Conservation (phyloP, 2,888 invertebrate genomes). For the Xanthorhoe designata region DNA sequence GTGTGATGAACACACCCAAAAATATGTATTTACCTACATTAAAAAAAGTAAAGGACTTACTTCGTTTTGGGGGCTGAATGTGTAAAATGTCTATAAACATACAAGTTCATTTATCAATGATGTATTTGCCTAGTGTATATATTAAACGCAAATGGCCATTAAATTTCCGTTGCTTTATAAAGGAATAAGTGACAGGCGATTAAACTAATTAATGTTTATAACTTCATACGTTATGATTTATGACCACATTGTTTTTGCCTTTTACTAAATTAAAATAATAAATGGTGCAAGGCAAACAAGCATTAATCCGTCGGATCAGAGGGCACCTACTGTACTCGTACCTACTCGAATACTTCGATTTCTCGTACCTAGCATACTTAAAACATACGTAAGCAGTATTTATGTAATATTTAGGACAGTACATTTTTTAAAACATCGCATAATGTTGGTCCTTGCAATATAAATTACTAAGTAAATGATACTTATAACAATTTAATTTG, state of each 20-base stretch:
- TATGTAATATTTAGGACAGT: neutral
- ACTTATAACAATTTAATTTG: too few species aligned
- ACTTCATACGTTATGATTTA: conserved; percentile 28
- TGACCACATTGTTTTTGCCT: conserved; percentile 33
- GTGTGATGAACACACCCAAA: too few species aligned
- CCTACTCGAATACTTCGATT: conserved; percentile 3
- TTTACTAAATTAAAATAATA: conserved; percentile 30
- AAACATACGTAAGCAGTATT: neutral
- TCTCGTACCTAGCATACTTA: conserved; percentile 3
- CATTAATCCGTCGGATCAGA: conserved; percentile 16
- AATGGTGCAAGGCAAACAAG: conserved; percentile 36
- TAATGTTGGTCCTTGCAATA: too few species aligned
- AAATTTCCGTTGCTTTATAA: conserved; percentile 2
- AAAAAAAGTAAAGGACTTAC: too few species aligned
- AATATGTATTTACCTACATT: too few species aligned
- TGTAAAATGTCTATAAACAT: too few species aligned
- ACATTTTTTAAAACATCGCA: too few species aligned
- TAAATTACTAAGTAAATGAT: too few species aligned
- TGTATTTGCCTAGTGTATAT: too few species aligned
- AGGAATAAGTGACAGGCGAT: conserved; percentile 23
- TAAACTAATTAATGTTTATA: conserved; percentile 23
- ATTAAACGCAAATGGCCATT: too few species aligned
- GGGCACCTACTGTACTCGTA: neutral
- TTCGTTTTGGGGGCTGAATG: too few species aligned
- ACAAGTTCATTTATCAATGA: too few species aligned